Percentiles rank a stretch among this genome's conserved stretches.
These are phyloP conservation scores for Argya squamiceps DNA, from an alignment of 2,797 vertebrate genomes.

Conservation along the genomic window DNA sequence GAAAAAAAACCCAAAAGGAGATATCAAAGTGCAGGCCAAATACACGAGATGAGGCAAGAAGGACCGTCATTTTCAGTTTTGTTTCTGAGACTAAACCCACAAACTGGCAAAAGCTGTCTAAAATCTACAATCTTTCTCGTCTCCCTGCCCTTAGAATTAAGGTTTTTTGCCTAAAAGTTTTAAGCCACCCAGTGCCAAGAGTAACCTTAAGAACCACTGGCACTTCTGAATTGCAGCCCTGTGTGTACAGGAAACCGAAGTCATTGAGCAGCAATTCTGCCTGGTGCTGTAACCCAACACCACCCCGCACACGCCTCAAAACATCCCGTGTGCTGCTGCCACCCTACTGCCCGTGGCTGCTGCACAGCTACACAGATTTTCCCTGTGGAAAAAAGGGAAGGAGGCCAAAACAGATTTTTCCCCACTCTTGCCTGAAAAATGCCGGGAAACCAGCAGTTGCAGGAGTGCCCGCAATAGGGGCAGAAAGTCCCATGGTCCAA, in stretches of 20 bases:
- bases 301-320: rapidly evolving
- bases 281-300: neutral
- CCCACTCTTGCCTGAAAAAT: neutral
- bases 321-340: rapidly evolving
- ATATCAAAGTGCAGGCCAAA: neutral
- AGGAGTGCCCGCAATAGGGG: neutral
- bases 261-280: neutral
- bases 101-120: neutral
- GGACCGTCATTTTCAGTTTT: neutral
- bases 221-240: neutral
- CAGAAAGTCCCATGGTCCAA: neutral
- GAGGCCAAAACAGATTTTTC: rapidly evolving
- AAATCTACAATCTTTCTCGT: neutral
- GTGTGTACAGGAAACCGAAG: neutral
- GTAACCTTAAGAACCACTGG: neutral
- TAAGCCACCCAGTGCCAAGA: neutral
- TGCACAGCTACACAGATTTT: neutral
- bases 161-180: neutral
- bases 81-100: neutral
- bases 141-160: neutral
- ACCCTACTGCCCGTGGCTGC: rapidly evolving
- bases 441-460: neutral
- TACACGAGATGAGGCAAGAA: neutral
- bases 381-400: neutral
- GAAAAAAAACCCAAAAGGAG: neutral